These are phyloP conservation scores for Orthonyx spaldingii DNA, from an alignment of 2,113 vertebrate species.

Conservation along the genomic window DNA sequence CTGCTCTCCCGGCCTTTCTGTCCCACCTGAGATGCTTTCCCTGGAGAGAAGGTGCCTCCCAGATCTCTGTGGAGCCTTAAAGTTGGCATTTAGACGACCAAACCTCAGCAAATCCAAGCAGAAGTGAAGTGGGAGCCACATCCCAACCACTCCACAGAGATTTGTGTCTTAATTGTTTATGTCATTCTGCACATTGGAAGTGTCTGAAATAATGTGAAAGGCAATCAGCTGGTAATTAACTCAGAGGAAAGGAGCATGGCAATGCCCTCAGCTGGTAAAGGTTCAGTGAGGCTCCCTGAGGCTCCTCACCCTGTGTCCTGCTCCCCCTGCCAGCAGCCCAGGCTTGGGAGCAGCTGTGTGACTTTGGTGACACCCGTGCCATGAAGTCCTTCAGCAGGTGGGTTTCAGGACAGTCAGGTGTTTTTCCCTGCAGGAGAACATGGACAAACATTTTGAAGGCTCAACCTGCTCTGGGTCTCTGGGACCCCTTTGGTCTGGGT, in stretches of 20 bases:
- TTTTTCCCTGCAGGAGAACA: background rate
- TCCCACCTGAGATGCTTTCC: background rate
- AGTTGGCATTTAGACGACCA: background rate
- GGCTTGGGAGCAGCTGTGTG: fast-evolving
- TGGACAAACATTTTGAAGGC: background rate
- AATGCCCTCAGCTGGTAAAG: background rate
- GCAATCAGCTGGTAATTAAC: background rate
- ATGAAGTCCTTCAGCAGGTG: background rate
- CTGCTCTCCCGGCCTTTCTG: background rate
- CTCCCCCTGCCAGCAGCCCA: background rate
- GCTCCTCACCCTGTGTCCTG: background rate
- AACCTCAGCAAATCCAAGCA: background rate
- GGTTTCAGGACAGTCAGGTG: background rate
- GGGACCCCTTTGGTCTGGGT: background rate
- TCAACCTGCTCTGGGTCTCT: background rate
- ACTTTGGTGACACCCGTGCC: fast-evolving
- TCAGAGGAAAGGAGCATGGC: background rate
- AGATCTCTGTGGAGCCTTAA: background rate
- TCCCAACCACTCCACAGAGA: background rate
- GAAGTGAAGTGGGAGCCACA: background rate
- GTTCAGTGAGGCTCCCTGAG: background rate
- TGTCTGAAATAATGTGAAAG: background rate
- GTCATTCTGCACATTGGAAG: background rate
- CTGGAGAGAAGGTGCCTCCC: background rate
- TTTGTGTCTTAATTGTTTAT: background rate